Conservation (phyloP, 2,113 vertebrate species). For the Paralichthys olivaceus region DNA sequence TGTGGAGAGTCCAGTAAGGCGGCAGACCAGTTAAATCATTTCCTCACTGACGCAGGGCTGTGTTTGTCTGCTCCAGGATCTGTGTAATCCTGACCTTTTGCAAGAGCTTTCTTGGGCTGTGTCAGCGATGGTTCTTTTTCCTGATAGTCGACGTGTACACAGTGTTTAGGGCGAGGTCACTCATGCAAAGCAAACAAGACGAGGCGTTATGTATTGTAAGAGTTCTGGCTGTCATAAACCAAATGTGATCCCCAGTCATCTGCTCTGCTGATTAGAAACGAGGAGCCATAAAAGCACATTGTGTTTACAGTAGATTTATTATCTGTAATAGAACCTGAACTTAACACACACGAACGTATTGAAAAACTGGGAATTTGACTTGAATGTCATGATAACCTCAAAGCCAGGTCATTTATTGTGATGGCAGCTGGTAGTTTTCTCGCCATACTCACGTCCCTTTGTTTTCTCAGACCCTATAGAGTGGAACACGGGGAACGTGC, state of each 20-base stretch:
- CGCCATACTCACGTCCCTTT: background rate
- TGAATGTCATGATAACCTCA: conserved; percentile 2
- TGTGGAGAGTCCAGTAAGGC: conserved; percentile 30
- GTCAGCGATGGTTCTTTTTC: conserved; percentile 58
- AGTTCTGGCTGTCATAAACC: conserved; percentile 65
- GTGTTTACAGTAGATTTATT: conserved; percentile 17
- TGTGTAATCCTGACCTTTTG: conserved; percentile 81
- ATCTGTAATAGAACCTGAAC: background rate
- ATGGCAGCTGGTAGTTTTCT: conserved; percentile 36
- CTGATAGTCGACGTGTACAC: conserved; percentile 71
- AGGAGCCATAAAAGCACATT: conserved; percentile 29
- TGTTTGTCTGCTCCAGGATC: conserved; percentile 80
- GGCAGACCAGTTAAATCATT: conserved; percentile 59
- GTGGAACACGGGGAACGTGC: conserved; percentile 92
- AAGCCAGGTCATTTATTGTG: background rate
- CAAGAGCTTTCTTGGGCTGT: conserved; percentile 50
- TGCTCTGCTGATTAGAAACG: conserved; percentile 46
- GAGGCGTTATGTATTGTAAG: conserved; percentile 38
- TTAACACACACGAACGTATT: background rate
- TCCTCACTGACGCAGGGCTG: conserved; percentile 48
- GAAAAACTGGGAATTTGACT: background rate
- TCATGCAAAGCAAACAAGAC: conserved; percentile 64
- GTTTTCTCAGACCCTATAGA: conserved; percentile 87
- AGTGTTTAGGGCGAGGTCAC: conserved; percentile 73
- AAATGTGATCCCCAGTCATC: conserved; percentile 28